Base-by-base conservation (phyloP, 1,140 invertebrate genomes). In the Streblospio benedicti region DNA sequence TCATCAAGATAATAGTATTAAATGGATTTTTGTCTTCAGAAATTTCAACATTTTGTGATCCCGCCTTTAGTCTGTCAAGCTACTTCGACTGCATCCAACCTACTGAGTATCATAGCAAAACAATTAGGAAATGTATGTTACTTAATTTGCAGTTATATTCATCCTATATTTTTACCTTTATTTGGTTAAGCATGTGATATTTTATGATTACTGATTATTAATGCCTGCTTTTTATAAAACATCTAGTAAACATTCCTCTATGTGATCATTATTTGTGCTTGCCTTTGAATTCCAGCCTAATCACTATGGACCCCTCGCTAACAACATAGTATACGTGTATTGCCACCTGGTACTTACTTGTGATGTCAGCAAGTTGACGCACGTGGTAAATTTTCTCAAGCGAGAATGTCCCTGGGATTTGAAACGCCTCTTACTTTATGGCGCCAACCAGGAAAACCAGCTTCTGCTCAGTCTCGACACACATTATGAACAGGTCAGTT, bases 311-410 rank as follows among this genome's bases (percentile, higher is more conserved):
- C 38, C 77, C n/a, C 56, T 79, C 14, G 69, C 74, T 2, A 68
- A 69, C 55, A 75, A 73, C 59, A 77, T 73, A 43, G 71, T 72
- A 56, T 73, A 75, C 50, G 75, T 78, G 23, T 79, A 76, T 63
- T 73, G 72, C 27, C 73, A 77, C 63, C 61, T 79, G n/a, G 72
- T 78, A 9, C 61, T 75, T 18, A 67, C 62, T 58, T 77, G 72
- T 59, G 62, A 67, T n/a, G 66, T 68, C 20, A 50, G 62, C 5
- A 76, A 78, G 41, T 61, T 77, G 38, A 71, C 71, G 43, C 71
- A 64, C 55, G 72, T 71, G 33, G 65, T 78, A 3, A 60, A 61
- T 5, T 78, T 71, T 59, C 65, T 77, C 41, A 72, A 79, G 71
- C 75, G 76, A 63, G 25, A 55, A 56, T 30, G 12, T 32, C 25